These are phyloP conservation scores for Atherinomorus stipes DNA, from an alignment of 2,113 vertebrate species.

Conservation along the genomic window DNA sequence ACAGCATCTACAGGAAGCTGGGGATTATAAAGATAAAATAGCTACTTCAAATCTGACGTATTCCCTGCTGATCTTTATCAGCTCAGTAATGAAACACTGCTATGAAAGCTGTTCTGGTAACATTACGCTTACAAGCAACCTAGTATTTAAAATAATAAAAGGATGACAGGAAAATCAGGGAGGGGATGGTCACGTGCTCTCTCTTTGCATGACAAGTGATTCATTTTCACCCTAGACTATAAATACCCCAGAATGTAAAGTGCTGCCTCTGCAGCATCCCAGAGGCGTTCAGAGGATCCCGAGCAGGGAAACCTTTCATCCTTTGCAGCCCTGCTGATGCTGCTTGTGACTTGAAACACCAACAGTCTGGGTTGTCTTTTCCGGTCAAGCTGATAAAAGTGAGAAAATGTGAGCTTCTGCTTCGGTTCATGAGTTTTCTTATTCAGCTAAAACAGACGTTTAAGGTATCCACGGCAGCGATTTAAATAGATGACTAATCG, in stretches of 20 bases:
- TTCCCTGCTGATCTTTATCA: background rate
- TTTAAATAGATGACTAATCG: background rate
- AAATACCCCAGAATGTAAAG: slow-evolving; percentile 25
- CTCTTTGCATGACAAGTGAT: slow-evolving; percentile 24
- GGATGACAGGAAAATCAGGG: background rate
- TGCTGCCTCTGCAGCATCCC: slow-evolving; percentile 36
- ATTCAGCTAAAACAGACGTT: background rate
- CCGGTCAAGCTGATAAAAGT: background rate
- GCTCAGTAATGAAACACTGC: too few species aligned
- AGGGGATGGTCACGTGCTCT: background rate
- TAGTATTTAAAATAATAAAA: background rate
- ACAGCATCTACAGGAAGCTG: background rate
- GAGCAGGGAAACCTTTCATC: slow-evolving; percentile 13
- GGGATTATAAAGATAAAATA: slow-evolving; percentile 14
- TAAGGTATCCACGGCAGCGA: background rate
- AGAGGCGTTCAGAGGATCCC: slow-evolving; percentile 31
- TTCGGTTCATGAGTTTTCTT: background rate
- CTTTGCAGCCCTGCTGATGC: slow-evolving; percentile 29
- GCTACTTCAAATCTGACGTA: background rate
- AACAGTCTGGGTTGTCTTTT: slow-evolving; percentile 15
- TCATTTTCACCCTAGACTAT: slow-evolving; percentile 61
- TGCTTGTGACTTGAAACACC: background rate
- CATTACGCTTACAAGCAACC: background rate
- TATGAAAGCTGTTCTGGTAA: background rate
- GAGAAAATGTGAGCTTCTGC: background rate